Evolutionary conservation across 2,888 invertebrate species (phyloP).

Genomic region (Spicauda simplicius): DNA sequence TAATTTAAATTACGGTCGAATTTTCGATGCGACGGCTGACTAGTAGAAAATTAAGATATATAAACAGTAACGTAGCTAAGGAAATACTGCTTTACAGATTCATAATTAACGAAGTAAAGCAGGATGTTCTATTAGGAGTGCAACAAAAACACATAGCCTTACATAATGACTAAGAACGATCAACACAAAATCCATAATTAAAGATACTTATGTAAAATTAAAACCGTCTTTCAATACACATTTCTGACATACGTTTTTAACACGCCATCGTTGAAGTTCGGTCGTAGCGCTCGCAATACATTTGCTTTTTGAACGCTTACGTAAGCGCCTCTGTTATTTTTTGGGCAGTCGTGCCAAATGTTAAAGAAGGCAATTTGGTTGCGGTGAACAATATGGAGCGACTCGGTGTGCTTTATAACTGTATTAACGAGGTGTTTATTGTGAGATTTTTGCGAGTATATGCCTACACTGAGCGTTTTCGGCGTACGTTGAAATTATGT

Average conservation of each 20-base stretch:
- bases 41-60: too few relatives aligned
- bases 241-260: neutral
- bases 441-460: conserved; percentile 24
- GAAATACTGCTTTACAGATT: too few relatives aligned
- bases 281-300: conserved; percentile 25
- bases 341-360: conserved; percentile 45
- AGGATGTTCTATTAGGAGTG: too few relatives aligned
- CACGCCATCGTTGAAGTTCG: conserved; percentile 33
- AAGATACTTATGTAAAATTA: too few relatives aligned
- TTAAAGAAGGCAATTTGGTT: conserved; percentile 52
- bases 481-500: neutral
- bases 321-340: conserved; percentile 32
- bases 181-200: too few relatives aligned
- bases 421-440: conserved; percentile 35
- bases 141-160: too few relatives aligned
- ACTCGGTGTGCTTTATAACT: conserved; percentile 44
- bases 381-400: conserved; percentile 45
- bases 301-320: conserved; percentile 32
- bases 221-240: too few relatives aligned
- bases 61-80: too few relatives aligned
- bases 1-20: too few relatives aligned
- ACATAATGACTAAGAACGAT: too few relatives aligned
- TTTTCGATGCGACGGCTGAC: too few relatives aligned
- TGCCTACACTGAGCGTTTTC: conserved; percentile 3
- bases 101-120: too few relatives aligned